Evolutionary conservation across 2,888 invertebrate species (phyloP).

Genomic region (Nineta flava): DNA sequence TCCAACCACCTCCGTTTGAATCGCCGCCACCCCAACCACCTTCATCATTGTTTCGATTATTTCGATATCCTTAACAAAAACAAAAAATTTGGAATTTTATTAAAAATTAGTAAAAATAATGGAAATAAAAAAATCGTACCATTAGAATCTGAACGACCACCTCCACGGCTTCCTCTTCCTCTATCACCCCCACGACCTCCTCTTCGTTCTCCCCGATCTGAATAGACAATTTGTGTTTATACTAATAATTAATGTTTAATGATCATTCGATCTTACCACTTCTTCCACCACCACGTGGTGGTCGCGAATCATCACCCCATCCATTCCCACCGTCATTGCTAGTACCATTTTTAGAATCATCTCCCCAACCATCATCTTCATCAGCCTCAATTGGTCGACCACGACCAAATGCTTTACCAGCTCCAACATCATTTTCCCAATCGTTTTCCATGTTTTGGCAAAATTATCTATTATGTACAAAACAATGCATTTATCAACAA

Average conservation of each 20-base stretch:
- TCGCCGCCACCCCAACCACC: constrained; percentile 10
- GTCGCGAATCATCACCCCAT: constrained; percentile 5
- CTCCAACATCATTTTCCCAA: constrained; percentile 31
- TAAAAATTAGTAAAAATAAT: no score
- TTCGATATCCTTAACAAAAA: background rate
- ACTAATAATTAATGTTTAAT: constrained; percentile 7
- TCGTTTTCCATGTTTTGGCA: constrained; percentile 30
- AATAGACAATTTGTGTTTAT: background rate
- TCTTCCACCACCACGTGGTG: background rate
- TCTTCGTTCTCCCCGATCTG: constrained; percentile 5
- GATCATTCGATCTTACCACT: background rate
- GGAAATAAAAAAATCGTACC: no score
- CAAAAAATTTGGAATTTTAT: background rate
- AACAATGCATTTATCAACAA: no score
- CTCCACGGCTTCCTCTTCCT: constrained; percentile 22
- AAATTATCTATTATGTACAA: no score
- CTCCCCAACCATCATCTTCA: constrained; percentile 14
- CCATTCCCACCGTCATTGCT: constrained; percentile 11
- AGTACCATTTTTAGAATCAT: constrained; percentile 4
- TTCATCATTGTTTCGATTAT: constrained; percentile 4
- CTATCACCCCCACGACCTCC: constrained; percentile 11
- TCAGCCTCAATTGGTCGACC: constrained; percentile 12
- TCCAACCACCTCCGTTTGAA: constrained; percentile 6
- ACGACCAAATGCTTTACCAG: constrained; percentile 12
- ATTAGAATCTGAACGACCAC: constrained; percentile 18